Conservation (phyloP, 1,140 invertebrate genomes). For the Steinernema feltiae region DNA sequence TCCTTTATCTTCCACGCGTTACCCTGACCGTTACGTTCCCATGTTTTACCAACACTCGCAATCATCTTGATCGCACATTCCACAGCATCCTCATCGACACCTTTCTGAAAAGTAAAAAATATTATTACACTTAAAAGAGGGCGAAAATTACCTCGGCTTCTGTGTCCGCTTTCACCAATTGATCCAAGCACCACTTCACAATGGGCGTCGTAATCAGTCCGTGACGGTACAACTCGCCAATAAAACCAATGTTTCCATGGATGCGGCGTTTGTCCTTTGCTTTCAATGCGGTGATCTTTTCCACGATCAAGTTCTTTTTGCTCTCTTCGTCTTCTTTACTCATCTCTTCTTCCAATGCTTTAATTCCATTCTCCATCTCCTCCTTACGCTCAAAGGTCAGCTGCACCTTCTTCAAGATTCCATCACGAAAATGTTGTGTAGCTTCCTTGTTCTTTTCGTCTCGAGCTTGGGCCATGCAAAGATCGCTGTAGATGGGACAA, state of each 20-base stretch:
- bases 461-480: conserved; percentile 43
- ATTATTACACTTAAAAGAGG: neutral
- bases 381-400: conserved; percentile 5
- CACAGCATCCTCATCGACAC: conserved; percentile 19
- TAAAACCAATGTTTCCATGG: conserved; percentile 46
- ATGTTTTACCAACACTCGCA: conserved; percentile 21
- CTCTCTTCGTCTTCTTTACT: conserved; percentile 29
- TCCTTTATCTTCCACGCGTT: neutral
- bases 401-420: neutral
- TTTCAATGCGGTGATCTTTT: conserved; percentile 19
- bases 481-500: conserved; percentile 50
- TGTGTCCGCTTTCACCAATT: too few relatives aligned
- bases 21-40: neutral
- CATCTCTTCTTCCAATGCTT: conserved; percentile 28
- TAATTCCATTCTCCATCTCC: neutral
- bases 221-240: too few relatives aligned
- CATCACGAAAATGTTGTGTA: neutral
- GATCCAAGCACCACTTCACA: too few relatives aligned
- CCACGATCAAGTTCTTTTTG: conserved; percentile 32
- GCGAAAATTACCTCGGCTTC: conserved; percentile 32
- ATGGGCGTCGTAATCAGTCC: too few relatives aligned
- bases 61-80: conserved; percentile 29
- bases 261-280: conserved; percentile 37
- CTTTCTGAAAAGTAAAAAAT: neutral
- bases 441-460: neutral